Base-by-base conservation (phyloP, 2,888 invertebrate species). In the Habrosyne pyritoides region DNA sequence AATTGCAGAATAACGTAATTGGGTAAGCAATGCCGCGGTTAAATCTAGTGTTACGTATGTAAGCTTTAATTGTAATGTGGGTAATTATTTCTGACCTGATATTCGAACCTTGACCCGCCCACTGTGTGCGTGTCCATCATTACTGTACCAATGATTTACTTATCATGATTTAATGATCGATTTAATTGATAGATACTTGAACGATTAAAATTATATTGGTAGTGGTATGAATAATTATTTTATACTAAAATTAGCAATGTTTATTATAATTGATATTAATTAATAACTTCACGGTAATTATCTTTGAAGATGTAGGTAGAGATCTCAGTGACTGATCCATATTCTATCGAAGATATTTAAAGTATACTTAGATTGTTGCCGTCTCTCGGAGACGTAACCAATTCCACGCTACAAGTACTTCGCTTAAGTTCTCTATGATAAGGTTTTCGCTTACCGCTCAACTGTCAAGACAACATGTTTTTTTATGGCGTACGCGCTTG, bases 11-110 rank as follows among this genome's bases (percentile, higher is more conserved):
- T 5, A 3, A 33, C 33, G n/a, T 33, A n/a, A n/a, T 33, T 5
- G n/a, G 10, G 36, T 18, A 42, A 18, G 42, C 42, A 42, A 42
- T 42, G 42, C 42, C 18, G 42, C 18, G 42, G 42, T 7, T 18
- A 36, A 42, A 42, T 14, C n/a, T 33, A n/a, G 42, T 18, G 14
- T 42, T 42, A 42, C 42, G 42, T 42, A 42, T 18, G 42, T 42
- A 42, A 42, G 7, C n/a, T 42, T 42, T 42, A 42, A 42, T 42
- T 42, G 42, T 0, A 18, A 2, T 42, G 42, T 12, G 21, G 14
- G n/a, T 18, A 51, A 52, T 48, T 24, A 48, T 52, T 12, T 30
- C 21, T 52, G 52, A 52, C 52, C 52, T 21, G 52, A 21, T 51
- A 30, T 30, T 21, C 10, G 52, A 52, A 52, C 52, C 52, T 52